Conservation (phyloP, 1,140 invertebrate species). For the Procambarus clarkii region DNA sequence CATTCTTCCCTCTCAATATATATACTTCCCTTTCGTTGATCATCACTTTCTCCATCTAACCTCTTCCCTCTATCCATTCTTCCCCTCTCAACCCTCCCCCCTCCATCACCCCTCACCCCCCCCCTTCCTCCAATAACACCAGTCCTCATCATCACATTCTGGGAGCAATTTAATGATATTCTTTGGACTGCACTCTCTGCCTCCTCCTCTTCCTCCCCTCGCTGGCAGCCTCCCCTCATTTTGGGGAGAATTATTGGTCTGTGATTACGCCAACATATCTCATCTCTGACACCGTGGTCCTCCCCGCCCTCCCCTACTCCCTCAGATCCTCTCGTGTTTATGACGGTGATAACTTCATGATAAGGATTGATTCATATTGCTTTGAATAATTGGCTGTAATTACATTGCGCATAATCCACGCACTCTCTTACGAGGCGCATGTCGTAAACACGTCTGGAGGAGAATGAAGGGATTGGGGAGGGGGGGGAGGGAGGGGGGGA, state of each 20-base stretch:
- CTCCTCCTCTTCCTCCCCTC: conserved; percentile 33
- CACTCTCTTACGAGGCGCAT: neutral
- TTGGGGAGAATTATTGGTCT: conserved; percentile 41
- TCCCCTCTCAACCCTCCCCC: neutral
- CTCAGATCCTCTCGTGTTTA: conserved; percentile 5
- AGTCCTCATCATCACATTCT: conserved; percentile 32
- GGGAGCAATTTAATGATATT: conserved; percentile 60
- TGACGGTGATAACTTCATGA: conserved; percentile 25
- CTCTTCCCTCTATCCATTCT: neutral
- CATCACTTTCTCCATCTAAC: neutral
- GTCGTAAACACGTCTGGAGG: conserved; percentile 42
- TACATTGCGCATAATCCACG: conserved; percentile 27
- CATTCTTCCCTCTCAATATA: too few relatives aligned
- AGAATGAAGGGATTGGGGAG: too few relatives aligned
- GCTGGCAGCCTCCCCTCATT: neutral
- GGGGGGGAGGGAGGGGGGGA: too few relatives aligned
- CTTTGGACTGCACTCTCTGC: conserved; percentile 34
- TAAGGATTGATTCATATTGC: conserved; percentile 14
- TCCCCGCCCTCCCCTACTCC: neutral
- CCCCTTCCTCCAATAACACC: too few relatives aligned
- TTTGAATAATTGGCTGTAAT: conserved; percentile 30
- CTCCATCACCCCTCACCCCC: neutral
- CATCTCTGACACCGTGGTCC: neutral
- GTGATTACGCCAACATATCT: conserved; percentile 34
- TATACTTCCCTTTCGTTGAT: too few relatives aligned